phyloP scores from a whole-genome alignment of 2,113 vertebrate genomes.

The Oryzias curvinotus region DNA sequence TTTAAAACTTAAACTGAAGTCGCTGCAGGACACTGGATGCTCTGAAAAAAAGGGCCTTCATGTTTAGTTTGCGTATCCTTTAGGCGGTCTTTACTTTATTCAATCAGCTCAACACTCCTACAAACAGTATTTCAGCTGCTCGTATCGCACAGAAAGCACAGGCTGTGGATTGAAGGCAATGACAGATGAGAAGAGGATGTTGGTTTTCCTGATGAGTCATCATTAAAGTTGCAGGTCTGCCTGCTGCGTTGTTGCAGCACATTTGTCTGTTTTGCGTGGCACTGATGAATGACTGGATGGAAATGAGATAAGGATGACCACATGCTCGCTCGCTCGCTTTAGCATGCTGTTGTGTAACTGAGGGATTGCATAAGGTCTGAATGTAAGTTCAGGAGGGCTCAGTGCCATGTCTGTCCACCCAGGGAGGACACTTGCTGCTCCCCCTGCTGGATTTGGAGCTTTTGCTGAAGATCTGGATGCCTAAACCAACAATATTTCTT shows the following conservation, averaged over 20 bases:
- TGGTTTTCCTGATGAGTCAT: constrained; percentile 33
- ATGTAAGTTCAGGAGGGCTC: constrained; percentile 25
- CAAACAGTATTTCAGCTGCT: too few relatives aligned
- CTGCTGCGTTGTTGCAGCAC: constrained; percentile 3
- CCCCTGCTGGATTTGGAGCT: too few relatives aligned
- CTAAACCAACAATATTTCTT: not conserved
- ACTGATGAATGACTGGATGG: constrained; percentile 8
- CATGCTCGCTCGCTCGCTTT: constrained; percentile 20
- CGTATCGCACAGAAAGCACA: too few relatives aligned
- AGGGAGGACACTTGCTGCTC: constrained; percentile 11
- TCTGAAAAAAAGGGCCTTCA: too few relatives aligned
- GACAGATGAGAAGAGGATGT: not conserved
- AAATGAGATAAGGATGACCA: constrained; percentile 27
- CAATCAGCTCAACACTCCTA: too few relatives aligned
- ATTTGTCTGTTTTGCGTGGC: constrained; percentile 18
- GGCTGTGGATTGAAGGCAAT: too few relatives aligned
- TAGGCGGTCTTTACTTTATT: too few relatives aligned
- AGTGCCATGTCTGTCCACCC: constrained; percentile 30
- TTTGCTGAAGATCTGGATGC: too few relatives aligned
- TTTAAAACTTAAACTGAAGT: too few relatives aligned
- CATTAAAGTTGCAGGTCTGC: not conserved
- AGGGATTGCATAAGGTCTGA: constrained; percentile 54
- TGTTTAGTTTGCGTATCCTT: too few relatives aligned
- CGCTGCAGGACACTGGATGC: too few relatives aligned
- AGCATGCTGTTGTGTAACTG: constrained; percentile 60